A percentile compares a stretch with the other conserved stretches of the same genome.
These are phyloP conservation scores for Heterohyrax brucei DNA, from an alignment of 2,797 vertebrate genomes.

Conservation along the genomic window DNA sequence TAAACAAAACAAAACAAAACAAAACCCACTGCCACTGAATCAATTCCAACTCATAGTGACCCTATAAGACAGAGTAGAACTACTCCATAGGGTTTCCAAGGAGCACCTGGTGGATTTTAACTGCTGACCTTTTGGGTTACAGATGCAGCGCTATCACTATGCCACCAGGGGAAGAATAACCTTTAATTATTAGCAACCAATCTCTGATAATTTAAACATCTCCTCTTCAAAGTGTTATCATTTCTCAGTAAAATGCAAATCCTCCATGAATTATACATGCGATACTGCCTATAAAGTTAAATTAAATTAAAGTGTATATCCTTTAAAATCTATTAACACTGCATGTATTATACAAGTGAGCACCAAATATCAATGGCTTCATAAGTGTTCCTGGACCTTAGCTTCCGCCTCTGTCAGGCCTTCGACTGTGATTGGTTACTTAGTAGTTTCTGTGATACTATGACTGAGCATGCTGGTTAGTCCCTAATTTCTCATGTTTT, in stretches of 20 bases:
- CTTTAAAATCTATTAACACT: conserved; percentile 6
- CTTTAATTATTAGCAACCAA: background rate
- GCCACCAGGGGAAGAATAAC: background rate
- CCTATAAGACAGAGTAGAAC: too few species aligned
- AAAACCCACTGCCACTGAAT: too few species aligned
- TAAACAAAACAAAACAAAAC: too few species aligned
- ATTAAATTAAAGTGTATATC: background rate
- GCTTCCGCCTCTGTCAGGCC: background rate
- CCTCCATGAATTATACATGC: conserved; percentile 51
- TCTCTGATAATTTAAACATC: conserved; percentile 40
- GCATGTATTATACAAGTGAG: background rate
- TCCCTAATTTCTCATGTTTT: background rate
- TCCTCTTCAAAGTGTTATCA: conserved; percentile 48
- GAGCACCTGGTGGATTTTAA: too few species aligned
- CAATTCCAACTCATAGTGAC: too few species aligned
- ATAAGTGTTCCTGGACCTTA: conserved; percentile 6
- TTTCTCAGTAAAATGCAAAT: conserved; percentile 59
- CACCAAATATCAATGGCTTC: background rate
- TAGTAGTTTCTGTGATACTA: background rate
- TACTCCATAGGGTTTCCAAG: too few species aligned
- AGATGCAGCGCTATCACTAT: too few species aligned
- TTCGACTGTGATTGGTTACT: background rate
- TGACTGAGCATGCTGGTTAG: background rate
- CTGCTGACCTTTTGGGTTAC: too few species aligned
- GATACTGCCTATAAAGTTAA: conserved; percentile 30